Conservation (phyloP, 2,113 vertebrate genomes). For the Neogobius melanostomus region DNA sequence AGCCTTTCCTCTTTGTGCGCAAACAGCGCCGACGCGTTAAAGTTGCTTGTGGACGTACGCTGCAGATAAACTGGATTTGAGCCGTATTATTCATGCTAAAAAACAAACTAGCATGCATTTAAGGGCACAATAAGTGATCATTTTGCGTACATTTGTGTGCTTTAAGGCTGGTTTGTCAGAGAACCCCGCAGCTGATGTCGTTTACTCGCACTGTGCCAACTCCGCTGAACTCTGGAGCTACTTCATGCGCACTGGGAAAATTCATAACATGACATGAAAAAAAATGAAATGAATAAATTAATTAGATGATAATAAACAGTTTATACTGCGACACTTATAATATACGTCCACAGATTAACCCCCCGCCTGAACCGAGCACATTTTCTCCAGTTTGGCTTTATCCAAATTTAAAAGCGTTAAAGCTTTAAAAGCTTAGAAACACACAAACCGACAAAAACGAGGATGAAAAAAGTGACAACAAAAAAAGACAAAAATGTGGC, state of each 20-base stretch:
- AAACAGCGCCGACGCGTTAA: slow-evolving; percentile 36
- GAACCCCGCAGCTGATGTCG: background rate
- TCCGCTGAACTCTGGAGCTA: background rate
- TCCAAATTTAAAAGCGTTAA: too few relatives aligned
- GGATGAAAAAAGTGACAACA: too few relatives aligned
- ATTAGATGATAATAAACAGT: too few relatives aligned
- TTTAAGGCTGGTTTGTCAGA: background rate
- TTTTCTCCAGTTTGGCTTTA: too few relatives aligned
- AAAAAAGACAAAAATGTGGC: too few relatives aligned
- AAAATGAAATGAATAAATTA: too few relatives aligned
- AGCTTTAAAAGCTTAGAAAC: too few relatives aligned
- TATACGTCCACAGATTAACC: too few relatives aligned
- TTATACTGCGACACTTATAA: too few relatives aligned
- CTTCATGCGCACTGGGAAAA: background rate
- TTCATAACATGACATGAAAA: too few relatives aligned
- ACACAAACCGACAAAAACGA: too few relatives aligned
- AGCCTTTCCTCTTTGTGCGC: slow-evolving; percentile 35
- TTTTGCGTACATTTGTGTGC: background rate
- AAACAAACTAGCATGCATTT: background rate
- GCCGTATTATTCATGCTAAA: slow-evolving; percentile 50
- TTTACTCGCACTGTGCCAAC: slow-evolving; percentile 17
- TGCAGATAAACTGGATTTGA: slow-evolving; percentile 34
- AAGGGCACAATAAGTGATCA: background rate
- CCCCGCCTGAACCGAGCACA: too few relatives aligned
- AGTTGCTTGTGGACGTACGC: slow-evolving; percentile 34